Percentiles rank a stretch among this genome's conserved stretches.
phyloP scores from a whole-genome alignment of 2,113 vertebrate genomes.

The Phalacrocorax aristotelis region DNA sequence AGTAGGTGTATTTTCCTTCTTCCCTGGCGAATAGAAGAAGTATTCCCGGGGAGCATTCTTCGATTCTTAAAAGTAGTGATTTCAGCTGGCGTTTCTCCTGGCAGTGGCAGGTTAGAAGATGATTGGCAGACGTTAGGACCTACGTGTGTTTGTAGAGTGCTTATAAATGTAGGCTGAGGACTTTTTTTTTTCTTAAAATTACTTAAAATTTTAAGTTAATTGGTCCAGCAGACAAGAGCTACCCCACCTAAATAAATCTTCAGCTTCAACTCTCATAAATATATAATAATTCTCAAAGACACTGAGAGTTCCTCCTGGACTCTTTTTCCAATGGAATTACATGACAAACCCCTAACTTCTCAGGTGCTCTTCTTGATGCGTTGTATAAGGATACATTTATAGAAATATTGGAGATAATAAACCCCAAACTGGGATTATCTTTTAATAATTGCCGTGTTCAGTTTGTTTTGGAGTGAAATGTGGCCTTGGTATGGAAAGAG shows the following conservation, averaged over 20 bases:
- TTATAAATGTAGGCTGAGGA: neutral
- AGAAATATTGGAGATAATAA: neutral
- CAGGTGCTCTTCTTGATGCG: neutral
- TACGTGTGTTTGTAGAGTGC: neutral
- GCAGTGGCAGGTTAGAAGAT: neutral
- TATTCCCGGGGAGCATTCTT: neutral
- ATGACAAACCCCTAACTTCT: neutral
- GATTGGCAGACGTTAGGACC: neutral
- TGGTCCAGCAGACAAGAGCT: neutral
- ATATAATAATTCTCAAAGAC: neutral
- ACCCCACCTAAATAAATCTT: neutral
- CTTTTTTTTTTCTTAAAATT: neutral
- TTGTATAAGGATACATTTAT: neutral
- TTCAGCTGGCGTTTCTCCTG: neutral
- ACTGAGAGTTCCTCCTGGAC: neutral
- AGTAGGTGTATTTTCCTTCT: neutral
- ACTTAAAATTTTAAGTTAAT: neutral
- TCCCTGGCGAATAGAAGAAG: neutral
- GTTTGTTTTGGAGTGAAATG: neutral
- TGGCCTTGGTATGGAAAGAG: neutral
- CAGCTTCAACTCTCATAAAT: neutral
- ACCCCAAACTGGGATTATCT: neutral
- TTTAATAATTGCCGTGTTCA: neutral
- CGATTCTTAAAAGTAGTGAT: neutral
- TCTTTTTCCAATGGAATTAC: neutral